phyloP scores from a whole-genome alignment of 2,797 vertebrate species.

The Triplophysa bombifrons region DNA sequence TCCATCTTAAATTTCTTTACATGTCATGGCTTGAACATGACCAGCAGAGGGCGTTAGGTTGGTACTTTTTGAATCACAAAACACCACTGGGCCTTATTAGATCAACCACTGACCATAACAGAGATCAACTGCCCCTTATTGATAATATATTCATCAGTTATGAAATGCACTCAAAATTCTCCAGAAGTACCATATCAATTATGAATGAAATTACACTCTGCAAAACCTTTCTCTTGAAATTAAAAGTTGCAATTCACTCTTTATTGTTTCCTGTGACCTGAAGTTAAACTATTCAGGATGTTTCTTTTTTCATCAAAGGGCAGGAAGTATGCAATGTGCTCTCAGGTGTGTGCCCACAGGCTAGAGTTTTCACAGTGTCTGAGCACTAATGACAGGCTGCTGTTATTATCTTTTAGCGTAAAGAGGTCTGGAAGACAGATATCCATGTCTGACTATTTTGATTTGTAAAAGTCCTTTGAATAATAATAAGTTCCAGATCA shows the following conservation, averaged over 20 bases:
- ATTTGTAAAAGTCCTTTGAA: slow-evolving; percentile 17
- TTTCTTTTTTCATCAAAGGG: slow-evolving; percentile 19
- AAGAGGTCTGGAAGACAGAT: not conserved
- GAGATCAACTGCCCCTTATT: not conserved
- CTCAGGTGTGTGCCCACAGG: slow-evolving; percentile 37
- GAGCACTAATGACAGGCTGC: slow-evolving; percentile 38
- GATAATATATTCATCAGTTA: not conserved
- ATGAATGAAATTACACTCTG: not conserved
- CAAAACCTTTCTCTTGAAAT: not conserved
- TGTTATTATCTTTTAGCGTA: not conserved
- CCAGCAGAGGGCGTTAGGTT: slow-evolving; percentile 28
- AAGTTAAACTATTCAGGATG: slow-evolving; percentile 7
- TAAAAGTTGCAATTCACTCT: not conserved
- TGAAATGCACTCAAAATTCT: not conserved
- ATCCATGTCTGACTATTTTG: not conserved
- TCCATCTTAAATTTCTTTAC: not conserved
- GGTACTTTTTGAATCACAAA: not conserved
- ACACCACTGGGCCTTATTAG: not conserved
- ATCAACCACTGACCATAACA: not conserved
- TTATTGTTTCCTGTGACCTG: slow-evolving; percentile 4
- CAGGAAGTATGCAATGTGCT: slow-evolving; percentile 32
- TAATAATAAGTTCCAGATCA: slow-evolving; percentile 16
- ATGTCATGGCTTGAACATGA: not conserved
- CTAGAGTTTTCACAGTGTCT: not conserved
- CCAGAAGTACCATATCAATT: not conserved